Conservation (phyloP, 2,113 vertebrate genomes). For the Equus przewalskii region DNA sequence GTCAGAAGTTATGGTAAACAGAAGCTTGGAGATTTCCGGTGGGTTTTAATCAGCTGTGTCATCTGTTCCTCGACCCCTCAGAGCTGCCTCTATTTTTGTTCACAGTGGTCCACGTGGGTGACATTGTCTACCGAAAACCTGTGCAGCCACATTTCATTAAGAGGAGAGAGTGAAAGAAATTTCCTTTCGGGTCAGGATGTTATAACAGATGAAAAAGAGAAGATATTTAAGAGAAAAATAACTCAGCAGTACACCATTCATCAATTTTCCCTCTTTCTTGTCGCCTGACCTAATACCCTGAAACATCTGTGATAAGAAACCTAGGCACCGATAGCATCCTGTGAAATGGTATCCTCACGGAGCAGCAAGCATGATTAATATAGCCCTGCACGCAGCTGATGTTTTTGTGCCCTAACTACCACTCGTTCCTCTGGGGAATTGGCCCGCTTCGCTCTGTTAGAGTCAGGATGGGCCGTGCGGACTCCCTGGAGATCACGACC, state of each 20-base stretch:
- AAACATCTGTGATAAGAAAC: not conserved
- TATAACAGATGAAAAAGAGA: conserved; percentile 38
- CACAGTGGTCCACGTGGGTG: not conserved
- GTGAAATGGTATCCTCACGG: rapidly evolving
- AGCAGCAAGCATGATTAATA: not conserved
- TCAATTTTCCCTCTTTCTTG: conserved; percentile 6
- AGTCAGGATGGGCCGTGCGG: not conserved
- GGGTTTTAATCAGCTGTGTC: not conserved
- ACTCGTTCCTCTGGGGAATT: not conserved
- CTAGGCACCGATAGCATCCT: not conserved
- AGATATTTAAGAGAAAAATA: conserved; percentile 56
- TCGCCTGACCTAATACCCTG: conserved; percentile 23
- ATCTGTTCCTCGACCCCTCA: not conserved
- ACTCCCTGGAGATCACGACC: not conserved
- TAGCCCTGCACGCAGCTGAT: not conserved
- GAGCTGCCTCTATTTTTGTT: conserved; percentile 26
- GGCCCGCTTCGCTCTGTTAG: not conserved
- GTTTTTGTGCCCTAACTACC: not conserved
- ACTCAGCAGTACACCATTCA: not conserved
- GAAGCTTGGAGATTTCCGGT: not conserved
- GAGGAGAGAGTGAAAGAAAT: conserved; percentile 7
- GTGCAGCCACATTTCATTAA: conserved; percentile 9
- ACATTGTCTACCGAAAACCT: not conserved
- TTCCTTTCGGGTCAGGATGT: conserved; percentile 33
- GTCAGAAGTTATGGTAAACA: not conserved